Evolutionary conservation across 2,797 vertebrate genomes (phyloP).

Genomic region (Nannoperca australis): DNA sequence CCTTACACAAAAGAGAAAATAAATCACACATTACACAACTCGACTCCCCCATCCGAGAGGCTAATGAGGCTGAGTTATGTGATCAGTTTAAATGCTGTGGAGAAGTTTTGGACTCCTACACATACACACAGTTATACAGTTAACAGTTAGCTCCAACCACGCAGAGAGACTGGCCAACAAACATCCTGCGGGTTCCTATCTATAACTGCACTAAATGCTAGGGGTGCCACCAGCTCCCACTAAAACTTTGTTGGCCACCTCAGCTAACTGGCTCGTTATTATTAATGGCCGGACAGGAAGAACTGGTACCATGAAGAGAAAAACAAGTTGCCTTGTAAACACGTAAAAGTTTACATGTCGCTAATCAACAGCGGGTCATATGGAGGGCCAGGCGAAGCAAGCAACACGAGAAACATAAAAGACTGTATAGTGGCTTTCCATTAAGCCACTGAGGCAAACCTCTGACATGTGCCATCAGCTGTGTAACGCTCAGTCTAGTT

Average conservation of each 20-base stretch:
- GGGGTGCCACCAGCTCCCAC: slow-evolving; percentile 34
- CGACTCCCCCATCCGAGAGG: slow-evolving; percentile 36
- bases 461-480: too few species aligned
- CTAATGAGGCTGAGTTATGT: slow-evolving; percentile 62
- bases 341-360: not conserved
- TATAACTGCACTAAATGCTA: slow-evolving; percentile 30
- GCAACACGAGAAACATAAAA: not conserved
- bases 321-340: too few species aligned
- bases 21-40: slow-evolving; percentile 29
- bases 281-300: slow-evolving; percentile 1
- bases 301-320: not conserved
- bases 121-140: slow-evolving; percentile 53
- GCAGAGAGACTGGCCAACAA: slow-evolving; percentile 34
- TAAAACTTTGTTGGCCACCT: not conserved
- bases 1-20: slow-evolving; percentile 12
- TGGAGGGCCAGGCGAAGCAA: not conserved
- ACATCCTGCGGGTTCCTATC: slow-evolving; percentile 35
- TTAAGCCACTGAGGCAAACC: too few species aligned
- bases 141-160: slow-evolving; percentile 47
- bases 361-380: not conserved
- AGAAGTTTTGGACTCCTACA: slow-evolving; percentile 69
- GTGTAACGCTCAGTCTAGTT: too few species aligned
- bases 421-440: too few species aligned
- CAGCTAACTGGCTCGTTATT: slow-evolving; percentile 3
- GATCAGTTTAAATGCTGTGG: slow-evolving; percentile 45